Conservation (phyloP, 1,140 invertebrate genomes). For the Neuroterus valhalla region DNA sequence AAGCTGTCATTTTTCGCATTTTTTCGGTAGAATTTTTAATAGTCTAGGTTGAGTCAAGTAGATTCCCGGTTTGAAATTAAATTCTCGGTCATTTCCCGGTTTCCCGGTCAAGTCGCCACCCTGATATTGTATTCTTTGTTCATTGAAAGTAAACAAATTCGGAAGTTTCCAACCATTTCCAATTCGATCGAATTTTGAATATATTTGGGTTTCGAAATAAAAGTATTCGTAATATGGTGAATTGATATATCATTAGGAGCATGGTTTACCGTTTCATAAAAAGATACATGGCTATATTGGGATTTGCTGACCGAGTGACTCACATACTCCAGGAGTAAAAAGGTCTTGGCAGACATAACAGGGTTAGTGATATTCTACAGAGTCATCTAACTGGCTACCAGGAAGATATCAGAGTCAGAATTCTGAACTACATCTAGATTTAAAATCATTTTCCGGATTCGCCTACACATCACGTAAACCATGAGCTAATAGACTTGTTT, state of each 20-base stretch:
- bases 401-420: slow-evolving; percentile 9
- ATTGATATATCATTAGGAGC: background rate
- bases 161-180: too few species aligned
- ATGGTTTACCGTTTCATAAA: background rate
- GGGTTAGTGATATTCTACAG: background rate
- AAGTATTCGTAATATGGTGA: background rate
- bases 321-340: slow-evolving; percentile 10
- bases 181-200: too few species aligned
- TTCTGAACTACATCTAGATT: background rate
- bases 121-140: too few species aligned
- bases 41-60: too few species aligned
- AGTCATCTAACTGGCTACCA: background rate
- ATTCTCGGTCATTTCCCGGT: too few species aligned
- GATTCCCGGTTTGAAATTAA: too few species aligned
- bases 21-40: too few species aligned
- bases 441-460: background rate
- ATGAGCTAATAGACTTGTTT: background rate
- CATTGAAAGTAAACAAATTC: too few species aligned
- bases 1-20: too few species aligned
- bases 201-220: too few species aligned
- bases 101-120: too few species aligned
- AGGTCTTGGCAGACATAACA: slow-evolving; percentile 31
- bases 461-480: background rate
- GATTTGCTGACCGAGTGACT: slow-evolving; percentile 21
- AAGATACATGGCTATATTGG: background rate